Evolutionary conservation across 1,140 invertebrate species (phyloP).

Genomic region (Theocolax elegans): DNA sequence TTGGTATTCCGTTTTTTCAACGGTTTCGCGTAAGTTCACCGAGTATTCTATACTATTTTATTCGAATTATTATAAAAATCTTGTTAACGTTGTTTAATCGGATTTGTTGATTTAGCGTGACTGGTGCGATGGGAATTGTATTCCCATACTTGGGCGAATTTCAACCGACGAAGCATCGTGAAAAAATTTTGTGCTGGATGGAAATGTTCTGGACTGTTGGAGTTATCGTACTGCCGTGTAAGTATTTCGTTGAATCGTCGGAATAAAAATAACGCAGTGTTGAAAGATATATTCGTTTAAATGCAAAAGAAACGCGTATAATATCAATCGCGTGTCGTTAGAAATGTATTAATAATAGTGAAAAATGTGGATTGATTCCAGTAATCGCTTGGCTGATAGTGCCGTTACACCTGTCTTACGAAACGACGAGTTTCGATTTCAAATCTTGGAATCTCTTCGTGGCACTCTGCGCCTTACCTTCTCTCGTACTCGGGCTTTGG

Average conservation of each 20-base stretch:
- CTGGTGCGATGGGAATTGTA: conserved; percentile 81
- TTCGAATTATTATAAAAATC: neutral
- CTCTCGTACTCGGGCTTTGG: conserved; percentile 72
- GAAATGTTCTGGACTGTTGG: conserved; percentile 83
- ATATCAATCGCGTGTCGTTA: no score
- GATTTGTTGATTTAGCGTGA: conserved; percentile 67
- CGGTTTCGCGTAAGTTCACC: conserved; percentile 85
- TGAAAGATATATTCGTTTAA: no score
- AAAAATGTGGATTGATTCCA: no score
- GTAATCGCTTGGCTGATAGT: conserved; percentile 80
- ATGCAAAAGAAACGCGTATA: no score
- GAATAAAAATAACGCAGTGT: neutral
- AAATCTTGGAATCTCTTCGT: conserved; percentile 83
- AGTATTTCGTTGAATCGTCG: no score
- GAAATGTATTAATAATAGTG: no score
- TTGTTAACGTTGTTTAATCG: neutral
- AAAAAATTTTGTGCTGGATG: conserved; percentile 83
- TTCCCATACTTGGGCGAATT: conserved; percentile 83
- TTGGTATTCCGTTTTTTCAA: conserved; percentile 82
- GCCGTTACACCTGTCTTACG: conserved; percentile 71
- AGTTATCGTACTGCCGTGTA: conserved; percentile 77
- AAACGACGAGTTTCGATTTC: conserved; percentile 71
- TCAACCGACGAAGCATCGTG: conserved; percentile 78
- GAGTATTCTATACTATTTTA: neutral
- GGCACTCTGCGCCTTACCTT: conserved; percentile 74